Conservation (phyloP, 1,140 invertebrate genomes). For the Cydia pomonella region DNA sequence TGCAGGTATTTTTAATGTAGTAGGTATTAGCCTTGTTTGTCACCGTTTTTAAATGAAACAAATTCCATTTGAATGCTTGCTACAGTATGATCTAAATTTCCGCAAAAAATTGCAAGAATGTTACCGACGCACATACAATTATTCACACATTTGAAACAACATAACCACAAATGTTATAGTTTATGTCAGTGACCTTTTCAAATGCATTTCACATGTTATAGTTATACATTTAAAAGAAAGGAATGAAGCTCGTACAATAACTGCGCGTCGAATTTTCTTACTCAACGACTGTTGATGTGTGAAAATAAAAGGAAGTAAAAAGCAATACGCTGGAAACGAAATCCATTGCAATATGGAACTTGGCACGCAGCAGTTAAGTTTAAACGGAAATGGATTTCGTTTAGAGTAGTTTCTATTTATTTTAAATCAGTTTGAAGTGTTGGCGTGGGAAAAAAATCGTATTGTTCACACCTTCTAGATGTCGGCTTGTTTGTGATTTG, state of each 20-base stretch:
- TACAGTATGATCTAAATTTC: background rate
- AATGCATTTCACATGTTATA: slow-evolving; percentile 8
- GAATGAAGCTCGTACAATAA: background rate
- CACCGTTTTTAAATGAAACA: background rate
- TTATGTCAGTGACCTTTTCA: background rate
- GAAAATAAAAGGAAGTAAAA: background rate
- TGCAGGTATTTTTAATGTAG: no score
- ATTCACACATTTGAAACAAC: background rate
- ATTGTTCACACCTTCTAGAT: background rate
- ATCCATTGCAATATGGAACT: background rate
- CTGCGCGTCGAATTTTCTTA: slow-evolving; percentile 15
- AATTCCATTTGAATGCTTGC: background rate
- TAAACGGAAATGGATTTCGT: background rate
- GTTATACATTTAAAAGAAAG: slow-evolving; percentile 4
- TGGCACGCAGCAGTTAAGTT: slow-evolving; percentile 3
- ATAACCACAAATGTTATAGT: background rate
- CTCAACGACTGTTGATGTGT: slow-evolving; percentile 12
- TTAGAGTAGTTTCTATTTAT: slow-evolving; percentile 5
- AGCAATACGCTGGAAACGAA: background rate
- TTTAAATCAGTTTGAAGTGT: slow-evolving; percentile 16
- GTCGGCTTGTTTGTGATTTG: background rate
- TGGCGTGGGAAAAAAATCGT: slow-evolving; percentile 13
- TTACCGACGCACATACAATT: background rate
- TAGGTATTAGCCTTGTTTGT: background rate
- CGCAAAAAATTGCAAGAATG: background rate